These are phyloP conservation scores for Hemichromis elongatus DNA, from an alignment of 2,113 vertebrate species.

Conservation along the genomic window DNA sequence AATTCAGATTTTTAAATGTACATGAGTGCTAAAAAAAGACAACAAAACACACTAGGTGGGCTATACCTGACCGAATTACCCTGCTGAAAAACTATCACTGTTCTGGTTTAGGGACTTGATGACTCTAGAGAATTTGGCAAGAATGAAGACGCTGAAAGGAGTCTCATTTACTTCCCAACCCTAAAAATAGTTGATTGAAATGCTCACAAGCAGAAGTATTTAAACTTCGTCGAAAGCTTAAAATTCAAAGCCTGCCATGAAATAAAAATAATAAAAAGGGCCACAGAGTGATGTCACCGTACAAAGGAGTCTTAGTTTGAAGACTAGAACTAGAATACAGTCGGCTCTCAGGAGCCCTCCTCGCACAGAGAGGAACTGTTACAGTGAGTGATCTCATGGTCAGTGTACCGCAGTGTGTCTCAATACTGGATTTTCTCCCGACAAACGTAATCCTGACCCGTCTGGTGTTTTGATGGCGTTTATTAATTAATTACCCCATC, in stretches of 20 bases:
- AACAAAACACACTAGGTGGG: not conserved
- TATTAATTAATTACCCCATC: not conserved
- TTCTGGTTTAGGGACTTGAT: not conserved
- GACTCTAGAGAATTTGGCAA: not conserved
- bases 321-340: not conserved
- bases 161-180: not conserved
- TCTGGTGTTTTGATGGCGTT: not conserved
- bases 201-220: not conserved
- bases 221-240: not conserved
- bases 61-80: not conserved
- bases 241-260: not conserved
- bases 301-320: not conserved
- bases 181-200: not conserved
- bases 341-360: not conserved
- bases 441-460: not conserved
- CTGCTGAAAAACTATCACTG: not conserved
- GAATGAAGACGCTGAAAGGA: not conserved
- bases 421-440: not conserved
- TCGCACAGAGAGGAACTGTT: not conserved
- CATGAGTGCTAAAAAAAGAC: not conserved
- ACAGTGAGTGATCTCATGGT: not conserved
- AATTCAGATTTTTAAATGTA: not conserved
- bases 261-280: not conserved
- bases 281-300: not conserved
- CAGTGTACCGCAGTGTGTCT: not conserved